Evolutionary conservation across 1,140 invertebrate species (phyloP).

Genomic region (Aphidius ervi): DNA sequence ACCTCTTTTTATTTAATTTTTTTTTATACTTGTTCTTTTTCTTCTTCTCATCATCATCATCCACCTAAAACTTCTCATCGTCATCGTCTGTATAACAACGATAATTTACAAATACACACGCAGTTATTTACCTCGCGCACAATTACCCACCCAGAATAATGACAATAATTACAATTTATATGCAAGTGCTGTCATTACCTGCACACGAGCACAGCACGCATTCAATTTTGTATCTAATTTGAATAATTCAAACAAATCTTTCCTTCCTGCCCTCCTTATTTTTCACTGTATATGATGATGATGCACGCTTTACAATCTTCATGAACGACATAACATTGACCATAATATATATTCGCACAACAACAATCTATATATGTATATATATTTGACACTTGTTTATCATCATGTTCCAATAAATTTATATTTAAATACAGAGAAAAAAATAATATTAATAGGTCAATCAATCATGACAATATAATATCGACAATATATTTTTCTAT

Average conservation of each 20-base stretch:
- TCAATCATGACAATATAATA: too few species aligned
- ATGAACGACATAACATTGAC: conserved; percentile 16
- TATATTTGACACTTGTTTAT: background rate
- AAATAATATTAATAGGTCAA: too few species aligned
- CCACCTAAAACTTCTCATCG: background rate
- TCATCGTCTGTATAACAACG: conserved; percentile 13
- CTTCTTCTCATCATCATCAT: background rate
- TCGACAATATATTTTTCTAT: too few species aligned
- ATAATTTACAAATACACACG: conserved; percentile 12
- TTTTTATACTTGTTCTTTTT: too few species aligned
- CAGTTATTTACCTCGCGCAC: conserved; percentile 22
- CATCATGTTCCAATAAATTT: too few species aligned
- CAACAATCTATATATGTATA: background rate
- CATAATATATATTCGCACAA: background rate
- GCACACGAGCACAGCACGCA: conserved; percentile 54
- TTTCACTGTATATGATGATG: conserved; percentile 24
- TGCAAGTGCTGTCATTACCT: conserved; percentile 55
- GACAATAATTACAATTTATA: conserved; percentile 56
- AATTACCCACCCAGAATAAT: conserved; percentile 47
- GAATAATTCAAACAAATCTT: conserved; percentile 56
- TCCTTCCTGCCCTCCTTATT: conserved; percentile 52
- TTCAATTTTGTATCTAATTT: conserved; percentile 56
- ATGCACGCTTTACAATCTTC: conserved; percentile 50
- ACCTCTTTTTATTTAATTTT: background rate
- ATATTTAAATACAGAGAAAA: too few species aligned